Evolutionary conservation across 2,797 vertebrate genomes (phyloP).

Genomic region (Enteromius argenteus): DNA sequence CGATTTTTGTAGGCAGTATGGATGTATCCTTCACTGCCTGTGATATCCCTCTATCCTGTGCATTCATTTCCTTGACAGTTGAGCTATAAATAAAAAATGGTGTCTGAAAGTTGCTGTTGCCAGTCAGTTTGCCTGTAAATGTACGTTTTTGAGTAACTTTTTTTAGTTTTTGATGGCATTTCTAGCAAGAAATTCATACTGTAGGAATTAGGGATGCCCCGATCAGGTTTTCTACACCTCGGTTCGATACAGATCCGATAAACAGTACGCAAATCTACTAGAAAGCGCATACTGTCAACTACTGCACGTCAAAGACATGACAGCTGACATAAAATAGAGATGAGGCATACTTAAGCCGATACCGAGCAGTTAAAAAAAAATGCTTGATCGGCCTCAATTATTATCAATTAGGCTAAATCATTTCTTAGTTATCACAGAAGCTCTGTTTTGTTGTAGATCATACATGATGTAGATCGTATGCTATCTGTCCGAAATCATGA

Average conservation of each 20-base stretch:
- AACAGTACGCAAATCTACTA: too few relatives aligned
- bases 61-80: neutral
- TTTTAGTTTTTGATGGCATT: neutral
- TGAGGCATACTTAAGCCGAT: too few relatives aligned
- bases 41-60: neutral
- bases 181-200: neutral
- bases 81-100: neutral
- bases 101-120: neutral
- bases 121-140: neutral
- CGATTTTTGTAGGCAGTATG: neutral
- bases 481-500: neutral
- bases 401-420: too few relatives aligned
- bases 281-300: too few relatives aligned
- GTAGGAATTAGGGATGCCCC: too few relatives aligned
- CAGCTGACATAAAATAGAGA: too few relatives aligned
- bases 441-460: neutral
- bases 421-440: neutral
- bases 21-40: neutral
- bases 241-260: too few relatives aligned
- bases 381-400: too few relatives aligned
- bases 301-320: too few relatives aligned
- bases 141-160: neutral
- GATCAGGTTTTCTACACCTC: too few relatives aligned
- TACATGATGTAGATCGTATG: neutral
- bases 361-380: too few relatives aligned